These are phyloP conservation scores for Phodopus roborovskii DNA, from an alignment of 2,113 vertebrate species.

Conservation along the genomic window DNA sequence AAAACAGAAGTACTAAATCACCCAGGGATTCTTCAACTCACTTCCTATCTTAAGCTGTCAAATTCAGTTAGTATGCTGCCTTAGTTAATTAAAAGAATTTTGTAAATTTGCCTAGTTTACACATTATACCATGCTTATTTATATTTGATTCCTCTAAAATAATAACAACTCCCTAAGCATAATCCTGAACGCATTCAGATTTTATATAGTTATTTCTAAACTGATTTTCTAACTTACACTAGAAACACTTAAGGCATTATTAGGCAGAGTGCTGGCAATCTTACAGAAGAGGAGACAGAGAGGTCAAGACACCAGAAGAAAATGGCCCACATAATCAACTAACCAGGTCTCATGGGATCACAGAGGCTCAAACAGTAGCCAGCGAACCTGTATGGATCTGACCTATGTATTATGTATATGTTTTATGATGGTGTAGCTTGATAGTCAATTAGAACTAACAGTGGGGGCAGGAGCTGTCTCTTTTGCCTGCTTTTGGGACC, in stretches of 20 bases:
- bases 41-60: too few relatives aligned
- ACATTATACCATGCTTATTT: background rate
- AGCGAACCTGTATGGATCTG: background rate
- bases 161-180: background rate
- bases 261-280: background rate
- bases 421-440: too few relatives aligned
- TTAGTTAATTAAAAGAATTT: background rate
- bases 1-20: background rate
- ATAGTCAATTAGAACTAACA: background rate
- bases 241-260: constrained; percentile 20
- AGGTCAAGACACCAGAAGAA: background rate
- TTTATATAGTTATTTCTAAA: background rate
- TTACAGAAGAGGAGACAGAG: too few relatives aligned
- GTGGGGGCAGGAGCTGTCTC: background rate
- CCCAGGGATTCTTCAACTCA: background rate
- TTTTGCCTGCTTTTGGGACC: background rate
- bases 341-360: background rate
- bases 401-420: background rate
- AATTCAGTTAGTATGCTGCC: background rate
- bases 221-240: background rate
- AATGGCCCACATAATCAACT: background rate
- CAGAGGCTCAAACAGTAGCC: background rate
- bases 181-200: background rate
- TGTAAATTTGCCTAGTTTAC: background rate
- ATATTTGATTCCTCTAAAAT: constrained; percentile 20